Evolutionary conservation across 2,888 invertebrate genomes (phyloP).

Genomic region (Frankliniella fusca): DNA sequence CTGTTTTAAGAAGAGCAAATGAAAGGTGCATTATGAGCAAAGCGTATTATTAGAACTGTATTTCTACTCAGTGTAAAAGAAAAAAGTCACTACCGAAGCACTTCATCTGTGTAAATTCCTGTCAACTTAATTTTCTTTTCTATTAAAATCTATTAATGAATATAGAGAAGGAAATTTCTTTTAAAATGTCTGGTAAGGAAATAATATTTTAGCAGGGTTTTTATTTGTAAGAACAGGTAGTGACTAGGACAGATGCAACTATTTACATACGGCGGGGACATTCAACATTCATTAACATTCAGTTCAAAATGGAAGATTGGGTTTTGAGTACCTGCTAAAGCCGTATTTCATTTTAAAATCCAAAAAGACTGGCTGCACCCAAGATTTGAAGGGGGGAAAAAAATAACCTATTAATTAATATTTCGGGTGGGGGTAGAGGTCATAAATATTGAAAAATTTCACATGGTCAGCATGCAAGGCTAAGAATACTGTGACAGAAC

Average conservation of each 20-base stretch:
- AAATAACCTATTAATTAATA: conserved; percentile 11
- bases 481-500: conserved; percentile 29
- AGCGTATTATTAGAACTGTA: too few species aligned
- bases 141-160: too few species aligned
- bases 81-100: too few species aligned
- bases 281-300: conserved; percentile 6
- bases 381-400: conserved; percentile 42
- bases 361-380: conserved; percentile 59
- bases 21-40: too few species aligned
- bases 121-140: too few species aligned
- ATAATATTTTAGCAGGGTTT: not conserved
- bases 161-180: not conserved
- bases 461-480: not conserved
- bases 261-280: not conserved
- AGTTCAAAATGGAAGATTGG: conserved; percentile 32
- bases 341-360: conserved; percentile 53
- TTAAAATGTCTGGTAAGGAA: not conserved
- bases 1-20: not conserved
- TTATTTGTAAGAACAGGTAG: not conserved
- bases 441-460: conserved; percentile 34
- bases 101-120: too few species aligned
- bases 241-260: conserved; percentile 31
- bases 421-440: not conserved
- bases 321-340: conserved; percentile 28
- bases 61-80: too few species aligned